Evolutionary conservation across 2,113 vertebrate genomes (phyloP), one percentile per base, ranked within the genome.

Genomic region (Sebastes fasciatus): DNA sequence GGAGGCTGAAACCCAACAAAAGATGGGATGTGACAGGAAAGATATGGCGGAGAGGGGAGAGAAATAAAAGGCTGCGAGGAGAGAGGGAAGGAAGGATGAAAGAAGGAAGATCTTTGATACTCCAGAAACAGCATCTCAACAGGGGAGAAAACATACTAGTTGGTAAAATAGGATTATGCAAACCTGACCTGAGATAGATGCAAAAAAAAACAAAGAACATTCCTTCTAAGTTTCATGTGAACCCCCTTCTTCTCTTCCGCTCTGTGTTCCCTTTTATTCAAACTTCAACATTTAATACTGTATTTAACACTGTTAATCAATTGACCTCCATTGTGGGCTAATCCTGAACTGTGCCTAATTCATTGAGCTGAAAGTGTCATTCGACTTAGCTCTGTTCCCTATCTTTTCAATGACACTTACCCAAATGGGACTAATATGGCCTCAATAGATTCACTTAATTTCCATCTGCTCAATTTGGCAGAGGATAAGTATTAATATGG

Each of bases 381-480:
- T 91, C 72, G 86, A 91, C 88, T 91, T 87, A 82, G 87, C 89
- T 85, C 78, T 68, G 85, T 88, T 89, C 87, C 58, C 90, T 90
- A 93, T 95, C 88, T 93, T 89, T 92, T 91, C 91, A 93, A 91
- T 93, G 91, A 93, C 93, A 94, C 83, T 87, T 74, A 85, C 79
- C 91, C 93, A 94, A 95, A 92, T 92, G 91, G 91, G 92, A 94
- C 93, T 93, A 93, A 94, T 93, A 79, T 90, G 88, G 85, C 86
- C 85, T 89, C 89, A 91, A 73, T 85, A 89, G 91, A 91, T 86
- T 89, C 91, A 86, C 74, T 93, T 94, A 91, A 94, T 94, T 93
- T 94, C 89, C 84, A 92, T 93, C 88, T 86, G 77, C 88, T 92
- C 90, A 91, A 89, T 91, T 92, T 88, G 84, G 83, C 49, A 14